A percentile compares a stretch with the other conserved stretches of the same genome.
These are phyloP conservation scores for Timema podura DNA, from an alignment of 2,888 invertebrate genomes.

Conservation along the genomic window DNA sequence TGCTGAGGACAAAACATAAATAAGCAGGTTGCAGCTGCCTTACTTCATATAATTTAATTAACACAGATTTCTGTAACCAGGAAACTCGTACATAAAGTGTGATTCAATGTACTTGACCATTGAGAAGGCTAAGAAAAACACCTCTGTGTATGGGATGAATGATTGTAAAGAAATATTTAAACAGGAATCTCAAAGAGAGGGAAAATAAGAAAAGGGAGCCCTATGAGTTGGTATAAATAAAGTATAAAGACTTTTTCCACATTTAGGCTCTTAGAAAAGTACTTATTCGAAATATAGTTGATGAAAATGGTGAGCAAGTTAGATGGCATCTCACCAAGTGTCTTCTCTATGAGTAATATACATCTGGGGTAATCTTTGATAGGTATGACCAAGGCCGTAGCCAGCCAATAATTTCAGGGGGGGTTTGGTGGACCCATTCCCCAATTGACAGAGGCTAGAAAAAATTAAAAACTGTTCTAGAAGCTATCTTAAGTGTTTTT, in stretches of 20 bases:
- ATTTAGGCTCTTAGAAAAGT: neutral
- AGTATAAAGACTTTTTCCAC: neutral
- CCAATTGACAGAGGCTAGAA: too few species aligned
- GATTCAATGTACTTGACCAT: conserved; percentile 35
- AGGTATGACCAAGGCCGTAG: too few species aligned
- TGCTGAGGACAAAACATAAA: too few species aligned
- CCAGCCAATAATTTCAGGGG: too few species aligned
- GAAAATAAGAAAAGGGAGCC: too few species aligned
- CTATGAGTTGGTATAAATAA: neutral
- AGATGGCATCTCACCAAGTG: neutral
- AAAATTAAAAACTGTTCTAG: too few species aligned
- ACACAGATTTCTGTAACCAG: conserved; percentile 35
- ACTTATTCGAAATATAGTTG: neutral
- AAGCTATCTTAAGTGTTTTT: too few species aligned
- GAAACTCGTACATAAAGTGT: conserved; percentile 34
- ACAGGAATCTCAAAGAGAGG: neutral
- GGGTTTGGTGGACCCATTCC: too few species aligned
- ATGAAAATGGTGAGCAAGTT: neutral
- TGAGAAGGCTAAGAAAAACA: conserved; percentile 32
- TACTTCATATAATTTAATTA: conserved; percentile 31
- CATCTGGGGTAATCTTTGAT: neutral
- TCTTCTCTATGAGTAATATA: neutral
- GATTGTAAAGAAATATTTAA: neutral
- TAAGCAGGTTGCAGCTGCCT: conserved; percentile 31
- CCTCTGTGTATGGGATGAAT: neutral